Base-by-base conservation (phyloP, 2,888 invertebrate genomes). In the Branchipolynoe longqiensis region DNA sequence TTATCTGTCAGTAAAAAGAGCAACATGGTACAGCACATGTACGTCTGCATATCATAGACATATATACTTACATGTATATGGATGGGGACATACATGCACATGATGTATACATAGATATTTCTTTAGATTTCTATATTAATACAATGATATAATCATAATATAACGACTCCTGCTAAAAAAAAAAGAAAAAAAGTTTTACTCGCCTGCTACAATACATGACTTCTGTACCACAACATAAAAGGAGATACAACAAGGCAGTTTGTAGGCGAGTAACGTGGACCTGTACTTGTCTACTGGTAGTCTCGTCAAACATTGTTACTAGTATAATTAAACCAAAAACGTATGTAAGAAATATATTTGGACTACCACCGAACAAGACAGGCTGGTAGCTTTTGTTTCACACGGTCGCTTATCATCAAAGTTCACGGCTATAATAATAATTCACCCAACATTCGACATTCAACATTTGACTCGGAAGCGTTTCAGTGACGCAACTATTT, bases 1-100 rank as follows among this genome's bases (percentile, higher is more conserved):
- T 54, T 6, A 3, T 54, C 22, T 78, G 54, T 28, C 78, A 78
- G 41, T 28, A 48, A 78, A 78, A 78, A 41, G 54, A 78, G 28
- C 48, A 78, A 78, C 78, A 78, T 78, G 54, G 33, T 48, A 18
- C 28, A 31, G 3, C n/a, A 48, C 48, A 78, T 54, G 54, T 78
- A 48, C 48, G 78, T 78, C 41, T 54, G 78, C 48, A 41, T 78
- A 78, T 78, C 69, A 78, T 78, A 78, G 28, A 78, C 78, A 78
- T 41, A 48, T 48, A 78, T 22, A 48, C 54, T 1, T 25, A 54
- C 54, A 78, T 78, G 78, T 78, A 41, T 54, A 41, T 41, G 54
- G 33, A 69, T 38, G 78, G 78, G 48, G 78, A 78, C 78, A 78
- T 78, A 78, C 78, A 78, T 78, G 78, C 48, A 48, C 48, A 78